Base-by-base conservation (phyloP, 1,140 invertebrate species). In the Camponotus vicinus region DNA sequence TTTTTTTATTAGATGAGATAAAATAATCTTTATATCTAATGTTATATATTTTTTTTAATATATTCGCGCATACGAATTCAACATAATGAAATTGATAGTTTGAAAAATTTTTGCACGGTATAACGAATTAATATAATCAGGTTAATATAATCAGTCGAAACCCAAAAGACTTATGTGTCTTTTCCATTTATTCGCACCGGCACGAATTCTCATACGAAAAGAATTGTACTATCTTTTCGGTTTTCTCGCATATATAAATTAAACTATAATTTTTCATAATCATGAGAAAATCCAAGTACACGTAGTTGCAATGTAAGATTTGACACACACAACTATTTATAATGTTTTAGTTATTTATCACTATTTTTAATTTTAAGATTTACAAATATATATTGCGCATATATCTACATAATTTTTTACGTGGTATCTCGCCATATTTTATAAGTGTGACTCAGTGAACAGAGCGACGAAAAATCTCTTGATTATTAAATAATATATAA, bases 331-430 rank as follows among this genome's bases (percentile, higher is more conserved):
- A 37, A n/a, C n/a, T 11, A 18, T 55, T 59, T 61, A 75, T 75
- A 8, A 75, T 75, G 3, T 59, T 75, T 75, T 57, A 73, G 40
- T 75, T 37, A 15, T 70, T 71, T 34, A 70, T 71, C 45, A 71
- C 69, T 40, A 57, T 13, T 52, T 59, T 75, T 75, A 75, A 75
- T 75, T 75, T 40, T 75, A 75, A 75, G 71, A 59, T 3, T 59
- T 37, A 13, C 34, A 4, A 59, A 75, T 75, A 73, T n/a, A 59
- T 59, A 73, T 59, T 21, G 52, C 52, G 34, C 27, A 27, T 75
- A 32, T 55, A 34, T 6, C 3, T 32, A 34, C 37, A 57, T 40
- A n/a, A 59, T 27, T 34, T 75, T 59, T 75, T 27, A 57, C 4
- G 7, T 3, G 15, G 21, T 59, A 42, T 75, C 11, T 59, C 13